Conservation (phyloP, 2,888 invertebrate genomes). For the Aporophyla lueneburgensis region DNA sequence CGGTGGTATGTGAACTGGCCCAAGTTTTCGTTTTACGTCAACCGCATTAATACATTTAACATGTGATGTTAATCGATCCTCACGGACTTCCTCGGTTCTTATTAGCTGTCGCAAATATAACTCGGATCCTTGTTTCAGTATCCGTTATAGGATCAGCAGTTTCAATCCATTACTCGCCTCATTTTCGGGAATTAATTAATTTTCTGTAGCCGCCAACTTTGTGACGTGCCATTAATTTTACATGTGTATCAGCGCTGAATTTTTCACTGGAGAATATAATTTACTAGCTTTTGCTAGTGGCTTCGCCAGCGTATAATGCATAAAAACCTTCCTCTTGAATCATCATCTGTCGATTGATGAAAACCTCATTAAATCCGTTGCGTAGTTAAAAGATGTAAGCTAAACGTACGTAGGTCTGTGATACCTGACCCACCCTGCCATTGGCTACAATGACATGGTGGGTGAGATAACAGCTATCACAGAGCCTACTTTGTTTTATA, state of each 20-base stretch:
- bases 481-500: no score
- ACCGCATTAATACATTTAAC: conserved; percentile 76
- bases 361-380: no score
- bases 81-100: conserved; percentile 67
- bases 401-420: no score
- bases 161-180: conserved; percentile 14
- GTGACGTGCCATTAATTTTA: conserved; percentile 9
- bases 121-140: neutral
- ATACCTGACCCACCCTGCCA: no score
- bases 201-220: neutral
- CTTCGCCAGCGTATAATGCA: no score
- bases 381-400: no score
- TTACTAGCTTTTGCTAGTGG: neutral
- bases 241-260: neutral
- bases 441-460: no score
- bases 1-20: conserved; percentile 77
- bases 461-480: no score
- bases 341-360: no score
- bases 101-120: conserved; percentile 14
- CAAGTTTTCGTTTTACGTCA: conserved; percentile 80
- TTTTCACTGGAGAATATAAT: neutral
- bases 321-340: no score
- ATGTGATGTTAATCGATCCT: conserved; percentile 72
- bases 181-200: conserved; percentile 30
- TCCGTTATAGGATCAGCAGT: conserved; percentile 4